Evolutionary conservation across 2,888 invertebrate species (phyloP), one percentile per base, ranked within the genome.

Genomic region (Megamerina dolium): DNA sequence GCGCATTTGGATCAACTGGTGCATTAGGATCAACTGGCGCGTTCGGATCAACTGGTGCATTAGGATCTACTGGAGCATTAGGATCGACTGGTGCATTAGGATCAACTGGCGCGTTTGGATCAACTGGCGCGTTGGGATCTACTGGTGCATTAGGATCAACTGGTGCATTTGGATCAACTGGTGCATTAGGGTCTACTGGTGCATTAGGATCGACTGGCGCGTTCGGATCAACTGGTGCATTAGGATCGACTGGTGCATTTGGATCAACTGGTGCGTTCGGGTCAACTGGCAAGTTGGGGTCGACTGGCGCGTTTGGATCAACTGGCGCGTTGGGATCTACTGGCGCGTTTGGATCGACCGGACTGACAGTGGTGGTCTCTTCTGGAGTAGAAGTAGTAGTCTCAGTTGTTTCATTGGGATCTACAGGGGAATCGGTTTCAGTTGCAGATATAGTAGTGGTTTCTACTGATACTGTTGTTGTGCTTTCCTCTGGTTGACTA

Each of bases 201-300:
- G 43, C 21, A 20, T 45, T 48, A 5, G 49, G 49, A 10, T 45
- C 37, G 0, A 41, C 41, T 36, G 49, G 42, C 17, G 44, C 32
- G 10, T 38, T 43, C 1, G 45, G 48, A n/a, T 41, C 41, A 1
- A 41, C 21, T 0, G 29, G 17, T 19, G 38, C 9, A 16, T 20
- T 10, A 6, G 35, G 23, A n/a, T 41, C 40, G 0, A 32, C 26
- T 5, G 52, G 49, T 2, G 42, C 44, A n/a, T 40, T 43, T 0
- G 50, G 47, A 2, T 44, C 33, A 0, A 41, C 37, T 14, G 49
- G 19, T 0, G 19, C 17, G 5, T 12, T 41, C 3, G 48, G 38
- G 20, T 45, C 12, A 1, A 44, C 48, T 13, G 57, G 29, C 9
- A 33, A 37, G 5, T 40, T 41, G 21, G 45, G 42, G 2, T 48